Conservation (phyloP, 2,888 invertebrate genomes). For the Drosophila fungiperda region DNA sequence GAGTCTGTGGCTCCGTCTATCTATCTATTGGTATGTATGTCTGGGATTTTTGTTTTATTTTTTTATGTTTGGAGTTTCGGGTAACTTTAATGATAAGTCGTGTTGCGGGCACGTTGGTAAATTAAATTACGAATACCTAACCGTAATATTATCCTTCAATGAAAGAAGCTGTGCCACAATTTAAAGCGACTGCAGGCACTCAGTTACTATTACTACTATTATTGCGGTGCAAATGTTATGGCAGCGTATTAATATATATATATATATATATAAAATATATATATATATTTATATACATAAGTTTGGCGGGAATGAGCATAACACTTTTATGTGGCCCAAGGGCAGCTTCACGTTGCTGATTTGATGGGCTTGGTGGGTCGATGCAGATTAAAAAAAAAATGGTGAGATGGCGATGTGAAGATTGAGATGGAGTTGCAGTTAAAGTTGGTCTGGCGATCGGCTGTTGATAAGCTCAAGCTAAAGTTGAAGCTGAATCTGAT, state of each 20-base stretch:
- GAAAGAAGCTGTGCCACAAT: conserved; percentile 44
- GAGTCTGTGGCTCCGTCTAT: conserved; percentile 9
- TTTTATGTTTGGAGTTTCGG: conserved; percentile 13
- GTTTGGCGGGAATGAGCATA: conserved; percentile 44
- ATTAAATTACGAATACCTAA: conserved; percentile 77
- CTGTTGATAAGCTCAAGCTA: conserved; percentile 59
- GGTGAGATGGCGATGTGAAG: conserved; percentile 16
- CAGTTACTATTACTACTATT: conserved; percentile 71
- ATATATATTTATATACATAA: conserved; percentile 5
- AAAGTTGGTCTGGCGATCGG: conserved; percentile 54
- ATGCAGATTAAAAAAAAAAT: conserved; percentile 31
- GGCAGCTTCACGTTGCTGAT: conserved; percentile 80
- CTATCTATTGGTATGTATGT: conserved; percentile 12
- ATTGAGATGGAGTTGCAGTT: conserved; percentile 35
- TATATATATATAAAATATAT: conserved; percentile 5
- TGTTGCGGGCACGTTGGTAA: conserved; percentile 68
- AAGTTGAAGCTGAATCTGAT: conserved; percentile 6
- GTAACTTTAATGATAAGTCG: conserved; percentile 60
- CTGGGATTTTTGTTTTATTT: conserved; percentile 17
- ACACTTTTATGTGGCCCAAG: conserved; percentile 67
- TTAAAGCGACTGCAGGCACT: conserved; percentile 30
- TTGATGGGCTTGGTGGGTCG: conserved; percentile 64
- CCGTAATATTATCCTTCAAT: conserved; percentile 79
- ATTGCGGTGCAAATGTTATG: conserved; percentile 82
- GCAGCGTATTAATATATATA: conserved; percentile 59